phyloP scores from a whole-genome alignment of 2,113 vertebrate species.

The Motacilla alba region DNA sequence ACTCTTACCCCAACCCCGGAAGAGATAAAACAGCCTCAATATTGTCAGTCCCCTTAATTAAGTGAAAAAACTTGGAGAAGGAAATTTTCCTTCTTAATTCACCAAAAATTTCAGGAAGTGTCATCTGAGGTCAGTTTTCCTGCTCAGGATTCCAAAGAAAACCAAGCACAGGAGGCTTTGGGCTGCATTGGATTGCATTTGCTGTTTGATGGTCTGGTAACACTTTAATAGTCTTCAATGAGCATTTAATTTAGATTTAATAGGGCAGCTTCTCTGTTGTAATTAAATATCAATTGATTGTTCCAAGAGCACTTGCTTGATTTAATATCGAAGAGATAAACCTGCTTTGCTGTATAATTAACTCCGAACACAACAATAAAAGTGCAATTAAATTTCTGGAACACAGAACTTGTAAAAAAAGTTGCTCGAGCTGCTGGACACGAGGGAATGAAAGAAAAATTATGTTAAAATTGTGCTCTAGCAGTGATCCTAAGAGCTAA shows the following conservation, averaged over 20 bases:
- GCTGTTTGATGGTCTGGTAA: conserved; percentile 36
- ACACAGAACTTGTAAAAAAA: conserved; percentile 8
- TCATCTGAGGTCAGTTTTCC: not conserved
- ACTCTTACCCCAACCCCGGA: fast-evolving
- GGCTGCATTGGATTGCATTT: not conserved
- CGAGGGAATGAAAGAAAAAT: not conserved
- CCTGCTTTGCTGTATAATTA: conserved; percentile 39
- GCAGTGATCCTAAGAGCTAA: not conserved
- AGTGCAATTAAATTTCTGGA: conserved; percentile 15
- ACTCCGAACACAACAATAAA: conserved; percentile 44
- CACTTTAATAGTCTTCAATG: conserved; percentile 59
- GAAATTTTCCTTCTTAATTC: not conserved
- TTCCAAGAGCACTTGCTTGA: conserved; percentile 51
- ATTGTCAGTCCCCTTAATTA: fast-evolving
- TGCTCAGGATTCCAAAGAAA: not conserved
- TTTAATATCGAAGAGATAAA: conserved; percentile 59
- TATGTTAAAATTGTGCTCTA: not conserved
- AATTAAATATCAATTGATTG: conserved; percentile 71
- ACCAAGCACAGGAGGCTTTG: not conserved
- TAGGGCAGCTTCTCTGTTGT: conserved; percentile 59
- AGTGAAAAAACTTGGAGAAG: not conserved
- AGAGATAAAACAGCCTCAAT: fast-evolving
- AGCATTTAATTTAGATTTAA: conserved; percentile 69
- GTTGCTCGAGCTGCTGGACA: not conserved
- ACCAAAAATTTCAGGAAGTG: not conserved